Percentiles rank a stretch among this genome's conserved stretches.
Conservation (phyloP, 2,113 vertebrate species). For the Pristiophorus japonicus region DNA sequence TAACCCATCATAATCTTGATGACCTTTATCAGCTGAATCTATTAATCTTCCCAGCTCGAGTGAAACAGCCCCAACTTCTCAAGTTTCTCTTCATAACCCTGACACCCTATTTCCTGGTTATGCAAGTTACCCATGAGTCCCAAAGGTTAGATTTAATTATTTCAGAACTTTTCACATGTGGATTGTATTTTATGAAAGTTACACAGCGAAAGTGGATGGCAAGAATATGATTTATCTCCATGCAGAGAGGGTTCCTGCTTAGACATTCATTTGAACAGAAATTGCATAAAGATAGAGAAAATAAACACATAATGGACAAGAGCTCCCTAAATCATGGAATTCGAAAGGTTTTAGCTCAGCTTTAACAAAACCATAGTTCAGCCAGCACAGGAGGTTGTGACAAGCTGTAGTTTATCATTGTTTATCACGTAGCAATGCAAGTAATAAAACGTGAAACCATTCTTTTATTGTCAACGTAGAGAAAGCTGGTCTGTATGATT, state of each 20-base stretch:
- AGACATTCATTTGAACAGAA: not conserved
- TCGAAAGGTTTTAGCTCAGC: not conserved
- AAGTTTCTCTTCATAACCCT: not conserved
- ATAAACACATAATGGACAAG: not conserved
- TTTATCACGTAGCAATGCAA: slow-evolving; percentile 5
- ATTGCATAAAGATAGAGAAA: not conserved
- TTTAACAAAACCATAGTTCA: not conserved
- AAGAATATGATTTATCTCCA: not conserved
- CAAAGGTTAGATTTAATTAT: not conserved
- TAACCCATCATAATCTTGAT: not conserved
- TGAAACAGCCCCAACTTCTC: not conserved
- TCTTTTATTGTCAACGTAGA: slow-evolving; percentile 44
- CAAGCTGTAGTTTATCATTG: slow-evolving; percentile 46
- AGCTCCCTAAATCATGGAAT: not conserved
- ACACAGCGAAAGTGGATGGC: not conserved
- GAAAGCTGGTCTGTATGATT: slow-evolving; percentile 53
- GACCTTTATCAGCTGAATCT: not conserved
- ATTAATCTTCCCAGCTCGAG: not conserved
- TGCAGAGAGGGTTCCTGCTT: not conserved
- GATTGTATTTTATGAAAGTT: not conserved
- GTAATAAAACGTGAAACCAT: slow-evolving; percentile 16
- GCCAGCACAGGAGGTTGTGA: not conserved
- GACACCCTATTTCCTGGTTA: not conserved
- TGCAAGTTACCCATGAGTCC: not conserved
- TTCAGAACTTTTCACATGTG: not conserved